A percentile compares a stretch with the other conserved stretches of the same genome.
These are phyloP conservation scores for Drosophila barbarae DNA, from an alignment of 2,888 invertebrate genomes.

Conservation along the genomic window DNA sequence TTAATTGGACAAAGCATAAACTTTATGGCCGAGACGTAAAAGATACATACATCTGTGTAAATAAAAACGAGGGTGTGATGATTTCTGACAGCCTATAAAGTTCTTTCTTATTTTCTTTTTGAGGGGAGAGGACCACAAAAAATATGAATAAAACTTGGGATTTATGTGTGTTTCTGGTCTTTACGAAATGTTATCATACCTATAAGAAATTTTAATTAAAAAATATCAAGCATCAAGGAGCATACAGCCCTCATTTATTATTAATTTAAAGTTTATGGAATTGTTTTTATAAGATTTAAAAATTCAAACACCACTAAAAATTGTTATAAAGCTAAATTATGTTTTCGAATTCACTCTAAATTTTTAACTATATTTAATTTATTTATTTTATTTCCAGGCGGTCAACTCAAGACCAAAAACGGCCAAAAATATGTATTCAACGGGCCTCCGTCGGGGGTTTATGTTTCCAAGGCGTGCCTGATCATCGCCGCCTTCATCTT, in stretches of 20 bases:
- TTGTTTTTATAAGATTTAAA: background rate
- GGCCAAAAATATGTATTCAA: conserved; percentile 80
- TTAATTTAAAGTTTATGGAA: background rate
- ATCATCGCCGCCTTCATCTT: conserved; percentile 70
- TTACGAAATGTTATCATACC: background rate
- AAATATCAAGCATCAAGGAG: background rate
- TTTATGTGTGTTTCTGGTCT: conserved; percentile 3
- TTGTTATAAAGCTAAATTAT: too few species aligned
- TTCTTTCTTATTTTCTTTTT: conserved; percentile 2
- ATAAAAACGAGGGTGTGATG: conserved; percentile 21
- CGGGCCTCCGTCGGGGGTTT: conserved; percentile 78
- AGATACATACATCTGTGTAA: conserved; percentile 29
- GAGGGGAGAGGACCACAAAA: background rate
- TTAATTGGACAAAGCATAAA: conserved; percentile 51
- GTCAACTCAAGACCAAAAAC: conserved; percentile 80
- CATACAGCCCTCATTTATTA: background rate
- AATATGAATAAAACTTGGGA: background rate
- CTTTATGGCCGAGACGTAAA: conserved; percentile 33
- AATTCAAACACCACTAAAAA: too few species aligned
- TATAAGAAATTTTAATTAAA: background rate
- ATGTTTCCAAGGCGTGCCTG: conserved; percentile 76
- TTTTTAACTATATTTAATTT: too few species aligned
- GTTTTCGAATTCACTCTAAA: too few species aligned
- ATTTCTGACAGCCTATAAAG: conserved; percentile 22
- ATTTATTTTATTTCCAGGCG: conserved; percentile 72